A percentile compares a stretch with the other conserved stretches of the same genome.
Conservation (phyloP, 2,797 vertebrate genomes). For the Hydrophis major region DNA sequence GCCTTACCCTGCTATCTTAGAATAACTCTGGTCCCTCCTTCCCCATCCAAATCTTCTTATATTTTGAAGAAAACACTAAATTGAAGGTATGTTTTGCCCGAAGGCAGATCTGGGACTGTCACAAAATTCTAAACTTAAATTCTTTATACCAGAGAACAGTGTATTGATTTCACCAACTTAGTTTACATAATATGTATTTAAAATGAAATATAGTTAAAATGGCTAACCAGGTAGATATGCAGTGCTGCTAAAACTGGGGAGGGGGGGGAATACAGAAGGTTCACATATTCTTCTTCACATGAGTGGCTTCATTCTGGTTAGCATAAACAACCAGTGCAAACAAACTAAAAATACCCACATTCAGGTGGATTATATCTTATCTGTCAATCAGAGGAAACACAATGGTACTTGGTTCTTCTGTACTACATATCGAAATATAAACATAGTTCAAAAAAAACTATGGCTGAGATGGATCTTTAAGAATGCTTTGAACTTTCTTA, state of each 20-base stretch:
- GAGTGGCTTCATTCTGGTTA: slow-evolving; percentile 3
- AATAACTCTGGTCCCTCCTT: not conserved
- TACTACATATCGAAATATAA: not conserved
- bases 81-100: not conserved
- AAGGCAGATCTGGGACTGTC: not conserved
- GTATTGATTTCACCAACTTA: not conserved
- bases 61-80: not conserved
- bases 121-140: not conserved
- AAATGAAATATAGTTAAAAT: not conserved
- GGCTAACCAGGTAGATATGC: not conserved
- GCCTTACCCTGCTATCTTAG: not conserved
- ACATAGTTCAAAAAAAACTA: too few relatives aligned
- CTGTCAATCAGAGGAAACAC: not conserved
- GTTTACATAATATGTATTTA: not conserved
- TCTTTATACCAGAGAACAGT: not conserved
- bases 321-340: not conserved
- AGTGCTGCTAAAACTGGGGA: not conserved
- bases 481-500: too few relatives aligned
- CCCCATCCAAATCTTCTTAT: not conserved
- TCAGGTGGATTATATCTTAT: not conserved
- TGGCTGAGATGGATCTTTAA: too few relatives aligned
- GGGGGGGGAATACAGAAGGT: not conserved
- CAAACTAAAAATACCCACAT: not conserved
- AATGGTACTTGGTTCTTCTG: not conserved
- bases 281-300: not conserved